These are phyloP conservation scores for Stegodyphus dumicola DNA, from an alignment of 1,140 invertebrate genomes.

Conservation along the genomic window DNA sequence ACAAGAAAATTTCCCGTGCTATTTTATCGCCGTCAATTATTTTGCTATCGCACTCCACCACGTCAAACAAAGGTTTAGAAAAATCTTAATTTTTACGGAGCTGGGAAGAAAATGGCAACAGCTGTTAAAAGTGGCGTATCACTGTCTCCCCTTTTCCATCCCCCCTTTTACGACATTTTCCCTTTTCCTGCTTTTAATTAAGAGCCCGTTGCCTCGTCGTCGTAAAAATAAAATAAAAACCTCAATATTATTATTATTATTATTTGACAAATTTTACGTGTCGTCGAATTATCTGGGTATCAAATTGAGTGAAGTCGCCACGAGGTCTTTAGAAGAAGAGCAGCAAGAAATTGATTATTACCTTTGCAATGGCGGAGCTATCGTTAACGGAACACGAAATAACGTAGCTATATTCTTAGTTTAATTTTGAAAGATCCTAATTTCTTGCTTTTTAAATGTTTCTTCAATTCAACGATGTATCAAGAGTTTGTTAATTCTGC, in stretches of 20 bases:
- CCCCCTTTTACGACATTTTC: constrained; percentile 37
- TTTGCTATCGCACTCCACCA: constrained; percentile 44
- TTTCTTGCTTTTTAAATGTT: too few relatives aligned
- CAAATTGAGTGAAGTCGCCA: constrained; percentile 45
- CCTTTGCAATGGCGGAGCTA: too few relatives aligned
- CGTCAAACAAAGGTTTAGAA: constrained; percentile 52
- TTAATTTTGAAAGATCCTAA: too few relatives aligned
- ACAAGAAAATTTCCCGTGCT: constrained; percentile 42
- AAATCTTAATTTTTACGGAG: constrained; percentile 54
- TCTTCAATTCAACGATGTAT: too few relatives aligned
- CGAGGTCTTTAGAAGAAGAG: not conserved
- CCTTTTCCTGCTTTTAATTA: constrained; percentile 53
- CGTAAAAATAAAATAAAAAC: constrained; percentile 59
- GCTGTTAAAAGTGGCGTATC: constrained; percentile 38
- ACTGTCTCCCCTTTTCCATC: constrained; percentile 5
- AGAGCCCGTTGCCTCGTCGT: constrained; percentile 41
- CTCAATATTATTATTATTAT: constrained; percentile 31
- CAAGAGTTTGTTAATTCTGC: too few relatives aligned
- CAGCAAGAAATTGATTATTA: constrained; percentile 39
- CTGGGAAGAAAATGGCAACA: constrained; percentile 39
- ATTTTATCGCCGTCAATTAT: constrained; percentile 59
- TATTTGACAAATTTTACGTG: constrained; percentile 59
- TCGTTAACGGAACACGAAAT: too few relatives aligned
- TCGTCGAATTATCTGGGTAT: constrained; percentile 35
- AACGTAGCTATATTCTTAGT: too few relatives aligned